Percentiles rank a stretch among this genome's conserved stretches.
phyloP scores from a whole-genome alignment of 2,888 invertebrate species.

The Theretra japonica region DNA sequence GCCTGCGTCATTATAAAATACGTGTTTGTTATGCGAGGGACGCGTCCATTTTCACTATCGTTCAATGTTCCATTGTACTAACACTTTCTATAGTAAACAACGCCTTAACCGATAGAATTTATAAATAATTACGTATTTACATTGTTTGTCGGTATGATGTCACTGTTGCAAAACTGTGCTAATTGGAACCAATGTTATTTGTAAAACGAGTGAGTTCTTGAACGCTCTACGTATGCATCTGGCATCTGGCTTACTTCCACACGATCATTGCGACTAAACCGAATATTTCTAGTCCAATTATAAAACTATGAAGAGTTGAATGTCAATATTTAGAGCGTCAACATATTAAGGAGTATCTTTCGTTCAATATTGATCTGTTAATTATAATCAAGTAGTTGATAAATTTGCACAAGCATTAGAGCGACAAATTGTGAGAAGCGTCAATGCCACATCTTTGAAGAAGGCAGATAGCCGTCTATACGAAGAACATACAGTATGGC shows the following conservation, averaged over 20 bases:
- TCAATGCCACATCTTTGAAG: slow-evolving; percentile 53
- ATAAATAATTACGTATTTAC: slow-evolving; percentile 54
- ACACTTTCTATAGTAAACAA: slow-evolving; percentile 78
- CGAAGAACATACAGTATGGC: slow-evolving; percentile 3
- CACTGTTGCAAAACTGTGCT: slow-evolving; percentile 45
- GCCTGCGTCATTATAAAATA: slow-evolving; percentile 48
- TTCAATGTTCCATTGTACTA: slow-evolving; percentile 72
- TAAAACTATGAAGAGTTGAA: slow-evolving; percentile 7
- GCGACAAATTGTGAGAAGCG: slow-evolving; percentile 48
- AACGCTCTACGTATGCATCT: neutral
- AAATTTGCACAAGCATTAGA: slow-evolving; percentile 53
- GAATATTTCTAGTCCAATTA: neutral
- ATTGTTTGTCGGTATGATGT: slow-evolving; percentile 51
- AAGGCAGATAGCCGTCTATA: slow-evolving; percentile 18
- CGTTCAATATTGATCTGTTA: slow-evolving; percentile 27
- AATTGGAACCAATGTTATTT: slow-evolving; percentile 37
- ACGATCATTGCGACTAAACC: neutral
- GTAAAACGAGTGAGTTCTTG: slow-evolving; percentile 35
- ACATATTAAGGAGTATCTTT: slow-evolving; percentile 24
- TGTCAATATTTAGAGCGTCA: neutral
- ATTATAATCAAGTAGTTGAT: slow-evolving; percentile 38
- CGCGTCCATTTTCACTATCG: slow-evolving; percentile 77
- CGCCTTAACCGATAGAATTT: slow-evolving; percentile 55
- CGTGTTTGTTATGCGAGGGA: slow-evolving; percentile 64
- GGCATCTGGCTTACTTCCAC: slow-evolving; percentile 7